Base-by-base conservation (phyloP, 1,140 invertebrate genomes). In the Mya arenaria region DNA sequence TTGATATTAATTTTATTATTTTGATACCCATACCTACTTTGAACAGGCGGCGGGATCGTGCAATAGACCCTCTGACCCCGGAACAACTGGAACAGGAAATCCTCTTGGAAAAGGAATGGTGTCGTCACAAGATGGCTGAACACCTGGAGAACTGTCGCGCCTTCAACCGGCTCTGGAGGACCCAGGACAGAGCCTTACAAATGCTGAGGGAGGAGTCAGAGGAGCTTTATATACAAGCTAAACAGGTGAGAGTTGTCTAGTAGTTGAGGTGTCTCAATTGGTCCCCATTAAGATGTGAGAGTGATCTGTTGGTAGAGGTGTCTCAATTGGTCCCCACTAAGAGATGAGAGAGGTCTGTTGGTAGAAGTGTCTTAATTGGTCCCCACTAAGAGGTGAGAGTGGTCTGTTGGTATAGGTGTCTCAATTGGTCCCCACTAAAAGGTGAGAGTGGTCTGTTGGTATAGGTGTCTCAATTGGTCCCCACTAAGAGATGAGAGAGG, bases 171-270 rank as follows among this genome's bases (percentile, higher is more conserved):
- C 93, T 97, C 2, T 86, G 95, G 23, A 90, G 91, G 65, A 94
- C 96, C 0, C 97, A 98, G 91, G 93, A 95, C 85, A 95, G 93
- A 87, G 97, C 97, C 6, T 92, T 98, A 0, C 94, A 96, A 71
- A 95, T 96, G 89, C 92, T 98, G 0, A 94, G 95, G 87, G 93
- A 94, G 37, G 96, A 95, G 87, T 98, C 97, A 0, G 95, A 96
- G 90, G 95, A 97, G 48, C 92, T 98, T 0, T 98, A 97, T 90
- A 93, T 95, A 89, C 95, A 95, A 90, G 97, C 97, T 17, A 95
- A 98, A 86, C 94, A 95, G 94, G 96, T 96, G 93, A 52, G n/a
- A 84, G n/a, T n/a, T n/a, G n/a, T n/a, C n/a, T n/a, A n/a, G n/a
- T n/a, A n/a, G n/a, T n/a, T n/a, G n/a, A n/a, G n/a, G n/a, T n/a